These are phyloP conservation scores for Metopia argyrocephala DNA, from an alignment of 2,888 invertebrate species.

Conservation along the genomic window DNA sequence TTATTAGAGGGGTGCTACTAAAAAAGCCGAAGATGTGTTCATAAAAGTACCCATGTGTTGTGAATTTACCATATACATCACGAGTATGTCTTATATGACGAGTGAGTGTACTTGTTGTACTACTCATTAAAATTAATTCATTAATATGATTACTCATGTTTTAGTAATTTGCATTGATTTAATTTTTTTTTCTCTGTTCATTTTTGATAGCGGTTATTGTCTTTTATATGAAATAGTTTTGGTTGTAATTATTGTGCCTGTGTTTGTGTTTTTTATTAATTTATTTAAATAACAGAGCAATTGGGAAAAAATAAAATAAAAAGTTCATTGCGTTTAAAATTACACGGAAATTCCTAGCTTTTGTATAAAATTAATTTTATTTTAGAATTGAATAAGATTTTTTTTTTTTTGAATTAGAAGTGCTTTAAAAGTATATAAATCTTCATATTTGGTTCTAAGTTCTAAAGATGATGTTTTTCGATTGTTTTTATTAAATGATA, in stretches of 20 bases:
- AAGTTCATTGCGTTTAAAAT: constrained; percentile 13
- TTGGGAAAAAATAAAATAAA: constrained; percentile 17
- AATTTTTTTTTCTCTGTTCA: background rate
- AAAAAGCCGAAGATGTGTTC: too few species aligned
- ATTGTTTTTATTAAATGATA: constrained; percentile 8
- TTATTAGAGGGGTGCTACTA: too few species aligned
- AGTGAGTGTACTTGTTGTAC: background rate
- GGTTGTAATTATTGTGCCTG: too few species aligned
- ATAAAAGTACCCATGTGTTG: too few species aligned
- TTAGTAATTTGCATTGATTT: constrained; percentile 70
- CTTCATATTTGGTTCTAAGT: background rate
- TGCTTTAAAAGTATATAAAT: background rate
- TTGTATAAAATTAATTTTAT: background rate
- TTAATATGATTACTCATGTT: constrained; percentile 74
- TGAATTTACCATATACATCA: too few species aligned
- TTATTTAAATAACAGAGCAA: constrained; percentile 46
- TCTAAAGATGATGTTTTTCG: constrained; percentile 8
- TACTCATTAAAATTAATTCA: constrained; percentile 55
- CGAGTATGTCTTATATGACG: too few species aligned
- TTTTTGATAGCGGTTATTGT: background rate
- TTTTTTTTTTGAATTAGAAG: background rate
- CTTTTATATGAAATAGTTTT: too few species aligned
- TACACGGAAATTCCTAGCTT: constrained; percentile 44
- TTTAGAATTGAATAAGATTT: background rate
- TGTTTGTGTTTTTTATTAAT: background rate